These are phyloP conservation scores for Chelonus formosanus DNA, from an alignment of 2,888 invertebrate genomes.

Conservation along the genomic window DNA sequence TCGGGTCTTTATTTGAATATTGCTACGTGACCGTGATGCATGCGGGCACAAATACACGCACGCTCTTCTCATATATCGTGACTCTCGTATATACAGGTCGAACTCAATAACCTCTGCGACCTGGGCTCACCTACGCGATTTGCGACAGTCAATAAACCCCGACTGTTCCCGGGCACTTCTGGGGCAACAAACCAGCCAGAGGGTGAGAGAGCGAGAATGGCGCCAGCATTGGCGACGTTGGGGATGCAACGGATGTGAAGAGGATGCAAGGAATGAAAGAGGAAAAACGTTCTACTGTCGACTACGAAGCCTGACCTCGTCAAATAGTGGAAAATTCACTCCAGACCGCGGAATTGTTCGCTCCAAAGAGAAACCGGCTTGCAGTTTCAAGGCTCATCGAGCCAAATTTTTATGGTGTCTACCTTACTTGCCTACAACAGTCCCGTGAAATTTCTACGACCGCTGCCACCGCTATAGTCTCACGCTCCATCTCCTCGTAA, in stretches of 20 bases:
- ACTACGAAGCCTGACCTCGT: conserved; percentile 26
- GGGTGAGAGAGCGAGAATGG: conserved; percentile 1
- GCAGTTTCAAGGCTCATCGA: not conserved
- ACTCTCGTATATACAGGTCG: conserved; percentile 27
- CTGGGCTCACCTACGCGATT: conserved; percentile 45
- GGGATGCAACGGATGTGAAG: conserved; percentile 15
- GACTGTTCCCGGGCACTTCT: conserved; percentile 34
- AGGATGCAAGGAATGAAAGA: conserved; percentile 13
- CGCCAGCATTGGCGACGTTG: conserved; percentile 4
- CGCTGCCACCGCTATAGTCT: not conserved
- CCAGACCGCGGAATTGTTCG: conserved; percentile 29
- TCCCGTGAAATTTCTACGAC: conserved; percentile 27
- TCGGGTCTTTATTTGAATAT: conserved; percentile 49
- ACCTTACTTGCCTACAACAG: not conserved
- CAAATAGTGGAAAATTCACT: conserved; percentile 38
- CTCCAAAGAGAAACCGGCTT: not conserved
- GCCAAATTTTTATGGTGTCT: not conserved
- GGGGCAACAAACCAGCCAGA: conserved; percentile 26
- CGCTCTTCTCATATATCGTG: conserved; percentile 15
- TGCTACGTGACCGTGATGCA: conserved; percentile 45
- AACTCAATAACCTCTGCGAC: conserved; percentile 46
- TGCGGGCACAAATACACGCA: conserved; percentile 24
- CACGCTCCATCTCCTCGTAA: not conserved
- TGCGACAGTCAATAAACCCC: conserved; percentile 50
- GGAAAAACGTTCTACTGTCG: conserved; percentile 10